phyloP scores from a whole-genome alignment of 1,140 invertebrate species.

The Gonioctena quinquepunctata region DNA sequence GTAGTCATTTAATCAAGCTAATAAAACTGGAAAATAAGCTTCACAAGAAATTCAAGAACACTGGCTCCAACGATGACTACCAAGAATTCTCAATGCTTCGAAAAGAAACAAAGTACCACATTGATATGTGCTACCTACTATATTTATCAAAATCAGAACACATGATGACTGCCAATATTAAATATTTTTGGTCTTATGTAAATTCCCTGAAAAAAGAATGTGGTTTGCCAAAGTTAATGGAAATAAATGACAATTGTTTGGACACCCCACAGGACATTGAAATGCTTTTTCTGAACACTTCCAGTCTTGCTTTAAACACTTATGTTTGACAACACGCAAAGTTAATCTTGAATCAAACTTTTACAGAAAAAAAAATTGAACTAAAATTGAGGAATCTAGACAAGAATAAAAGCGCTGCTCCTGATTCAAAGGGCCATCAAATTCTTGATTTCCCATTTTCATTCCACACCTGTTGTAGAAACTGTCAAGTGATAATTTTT shows the following conservation, averaged over 20 bases:
- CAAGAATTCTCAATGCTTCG: background rate
- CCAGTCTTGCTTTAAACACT: background rate
- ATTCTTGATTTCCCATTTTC: too few relatives aligned
- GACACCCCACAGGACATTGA: background rate
- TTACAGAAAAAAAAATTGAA: too few relatives aligned
- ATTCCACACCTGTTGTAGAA: too few relatives aligned
- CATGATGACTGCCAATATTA: background rate
- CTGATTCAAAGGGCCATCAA: too few relatives aligned
- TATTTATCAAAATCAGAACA: conserved; percentile 6
- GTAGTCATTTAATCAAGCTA: too few relatives aligned
- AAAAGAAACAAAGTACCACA: background rate
- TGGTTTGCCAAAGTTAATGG: background rate
- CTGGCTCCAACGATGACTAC: background rate
- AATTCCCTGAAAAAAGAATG: background rate
- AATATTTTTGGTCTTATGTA: conserved; percentile 8
- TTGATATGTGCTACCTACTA: background rate
- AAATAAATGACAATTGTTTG: background rate
- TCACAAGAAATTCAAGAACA: too few relatives aligned
- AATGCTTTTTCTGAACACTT: conserved; percentile 12
- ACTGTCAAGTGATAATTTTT: too few relatives aligned
- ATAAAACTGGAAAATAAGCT: too few relatives aligned
- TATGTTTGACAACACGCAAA: too few relatives aligned
- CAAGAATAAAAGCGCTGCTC: too few relatives aligned
- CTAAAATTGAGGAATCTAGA: too few relatives aligned
- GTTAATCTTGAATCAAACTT: too few relatives aligned